phyloP scores from a whole-genome alignment of 2,888 invertebrate genomes.

The Sarcophaga variegata region DNA sequence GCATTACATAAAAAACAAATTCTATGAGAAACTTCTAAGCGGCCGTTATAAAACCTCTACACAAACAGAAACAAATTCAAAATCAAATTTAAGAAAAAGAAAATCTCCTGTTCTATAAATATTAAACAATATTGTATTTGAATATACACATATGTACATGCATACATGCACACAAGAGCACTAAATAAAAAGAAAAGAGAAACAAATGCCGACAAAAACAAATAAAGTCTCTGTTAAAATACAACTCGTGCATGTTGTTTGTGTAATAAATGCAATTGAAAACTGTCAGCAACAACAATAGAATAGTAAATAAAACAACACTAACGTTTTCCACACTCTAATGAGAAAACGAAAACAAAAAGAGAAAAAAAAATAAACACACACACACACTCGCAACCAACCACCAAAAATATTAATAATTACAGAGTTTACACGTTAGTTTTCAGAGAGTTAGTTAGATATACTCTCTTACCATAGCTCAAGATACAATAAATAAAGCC shows the following conservation, averaged over 20 bases:
- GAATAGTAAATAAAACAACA: slow-evolving; percentile 37
- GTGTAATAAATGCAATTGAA: slow-evolving; percentile 5
- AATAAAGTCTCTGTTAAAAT: neutral
- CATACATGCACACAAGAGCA: neutral
- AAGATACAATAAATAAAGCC: neutral
- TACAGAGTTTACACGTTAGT: too few relatives aligned
- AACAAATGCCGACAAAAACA: slow-evolving; percentile 35
- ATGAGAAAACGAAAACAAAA: slow-evolving; percentile 2
- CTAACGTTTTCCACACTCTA: slow-evolving; percentile 28
- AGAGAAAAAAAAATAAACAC: neutral
- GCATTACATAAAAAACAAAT: neutral
- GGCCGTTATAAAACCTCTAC: neutral
- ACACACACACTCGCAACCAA: too few relatives aligned
- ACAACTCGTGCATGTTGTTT: neutral
- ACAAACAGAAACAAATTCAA: neutral
- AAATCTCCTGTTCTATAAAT: slow-evolving; percentile 1
- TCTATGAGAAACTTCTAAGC: slow-evolving; percentile 13
- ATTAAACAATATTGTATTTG: neutral
- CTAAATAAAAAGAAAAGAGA: slow-evolving; percentile 13
- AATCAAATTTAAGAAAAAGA: slow-evolving; percentile 5
- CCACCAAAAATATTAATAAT: too few relatives aligned
- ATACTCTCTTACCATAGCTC: slow-evolving; percentile 1
- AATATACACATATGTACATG: neutral
- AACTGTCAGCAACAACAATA: slow-evolving; percentile 9
- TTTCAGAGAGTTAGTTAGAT: too few relatives aligned